Evolutionary conservation across 2,888 invertebrate genomes (phyloP).

Genomic region (Nymphalis urticae): DNA sequence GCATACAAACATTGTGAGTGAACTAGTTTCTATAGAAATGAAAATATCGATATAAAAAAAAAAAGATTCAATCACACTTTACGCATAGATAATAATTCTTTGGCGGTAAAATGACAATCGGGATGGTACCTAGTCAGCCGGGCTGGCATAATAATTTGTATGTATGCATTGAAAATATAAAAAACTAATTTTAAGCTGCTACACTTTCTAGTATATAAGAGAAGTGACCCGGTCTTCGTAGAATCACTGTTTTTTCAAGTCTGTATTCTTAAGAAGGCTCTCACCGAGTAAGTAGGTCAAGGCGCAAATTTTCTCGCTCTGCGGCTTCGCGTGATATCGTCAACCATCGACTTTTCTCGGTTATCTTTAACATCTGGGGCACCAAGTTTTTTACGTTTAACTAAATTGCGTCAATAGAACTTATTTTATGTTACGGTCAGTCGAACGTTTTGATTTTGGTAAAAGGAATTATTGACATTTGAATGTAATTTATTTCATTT

Average conservation of each 20-base stretch:
- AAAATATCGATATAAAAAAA: no score
- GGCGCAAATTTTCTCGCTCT: slow-evolving; percentile 40
- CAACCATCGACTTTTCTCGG: slow-evolving; percentile 37
- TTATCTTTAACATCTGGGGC: slow-evolving; percentile 37
- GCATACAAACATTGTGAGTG: no score
- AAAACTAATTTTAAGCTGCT: no score
- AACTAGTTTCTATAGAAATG: no score
- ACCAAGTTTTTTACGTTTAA: slow-evolving; percentile 20
- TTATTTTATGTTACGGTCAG: slow-evolving; percentile 8
- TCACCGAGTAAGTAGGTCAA: slow-evolving; percentile 34
- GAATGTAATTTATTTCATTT: not conserved
- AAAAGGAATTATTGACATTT: not conserved
- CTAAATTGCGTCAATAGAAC: slow-evolving; percentile 25
- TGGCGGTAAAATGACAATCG: no score
- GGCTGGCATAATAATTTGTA: no score
- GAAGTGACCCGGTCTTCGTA: slow-evolving; percentile 10
- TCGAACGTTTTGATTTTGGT: not conserved
- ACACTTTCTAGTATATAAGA: slow-evolving; percentile 3
- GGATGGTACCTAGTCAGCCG: no score
- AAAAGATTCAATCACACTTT: no score
- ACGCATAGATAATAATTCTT: no score
- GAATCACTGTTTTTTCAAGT: slow-evolving; percentile 25
- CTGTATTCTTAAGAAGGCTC: slow-evolving; percentile 20
- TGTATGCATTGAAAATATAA: no score
- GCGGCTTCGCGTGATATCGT: slow-evolving; percentile 38